These are phyloP conservation scores for Hyperopisus bebe DNA, from an alignment of 2,113 vertebrate species.

Conservation along the genomic window DNA sequence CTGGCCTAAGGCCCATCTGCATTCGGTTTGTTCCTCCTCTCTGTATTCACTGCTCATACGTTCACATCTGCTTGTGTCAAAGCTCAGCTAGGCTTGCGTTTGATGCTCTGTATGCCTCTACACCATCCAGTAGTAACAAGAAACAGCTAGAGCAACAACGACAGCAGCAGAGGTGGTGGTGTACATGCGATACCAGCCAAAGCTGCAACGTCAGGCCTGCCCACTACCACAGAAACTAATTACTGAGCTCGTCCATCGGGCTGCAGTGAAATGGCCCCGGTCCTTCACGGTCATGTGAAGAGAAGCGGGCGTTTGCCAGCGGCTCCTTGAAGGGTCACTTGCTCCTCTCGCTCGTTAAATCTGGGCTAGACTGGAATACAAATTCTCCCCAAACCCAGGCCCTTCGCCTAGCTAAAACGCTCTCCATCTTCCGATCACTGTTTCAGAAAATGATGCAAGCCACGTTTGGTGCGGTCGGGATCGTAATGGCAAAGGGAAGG, in stretches of 20 bases:
- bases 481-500: not conserved
- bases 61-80: not conserved
- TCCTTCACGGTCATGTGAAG: slow-evolving; percentile 11
- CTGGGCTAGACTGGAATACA: not conserved
- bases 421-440: too few relatives aligned
- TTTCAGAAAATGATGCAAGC: not conserved
- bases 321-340: not conserved
- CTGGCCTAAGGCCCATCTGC: not conserved
- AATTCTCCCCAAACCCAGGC: not conserved
- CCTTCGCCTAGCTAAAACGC: not conserved
- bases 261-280: not conserved
- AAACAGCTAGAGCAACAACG: not conserved
- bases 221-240: not conserved
- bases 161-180: not conserved
- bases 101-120: not conserved
- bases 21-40: not conserved
- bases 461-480: not conserved
- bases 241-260: not conserved
- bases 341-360: slow-evolving; percentile 3
- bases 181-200: not conserved
- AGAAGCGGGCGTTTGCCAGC: not conserved
- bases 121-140: not conserved
- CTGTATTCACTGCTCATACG: not conserved
- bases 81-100: not conserved
- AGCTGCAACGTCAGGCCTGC: not conserved